Conservation (phyloP, 2,797 vertebrate species). For the Darevskia nairensis region DNA sequence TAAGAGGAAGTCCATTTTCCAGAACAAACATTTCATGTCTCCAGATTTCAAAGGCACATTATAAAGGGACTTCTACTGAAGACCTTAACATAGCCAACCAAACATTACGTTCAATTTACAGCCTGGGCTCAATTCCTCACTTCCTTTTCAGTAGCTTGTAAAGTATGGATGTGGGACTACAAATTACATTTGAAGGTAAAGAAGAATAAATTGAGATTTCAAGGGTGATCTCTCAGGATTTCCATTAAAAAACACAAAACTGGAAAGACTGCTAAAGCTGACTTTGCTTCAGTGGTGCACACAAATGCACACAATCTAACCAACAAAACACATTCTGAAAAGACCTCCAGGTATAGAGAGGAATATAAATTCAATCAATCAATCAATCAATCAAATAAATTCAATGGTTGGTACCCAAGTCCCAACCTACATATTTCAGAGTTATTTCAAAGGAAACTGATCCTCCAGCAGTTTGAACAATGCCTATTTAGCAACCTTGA, state of each 20-base stretch:
- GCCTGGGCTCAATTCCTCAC: background rate
- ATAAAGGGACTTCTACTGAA: background rate
- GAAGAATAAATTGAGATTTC: constrained; percentile 10
- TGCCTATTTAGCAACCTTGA: background rate
- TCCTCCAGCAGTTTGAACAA: background rate
- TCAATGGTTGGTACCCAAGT: background rate
- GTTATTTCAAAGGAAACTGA: background rate
- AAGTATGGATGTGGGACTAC: background rate
- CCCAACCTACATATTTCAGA: background rate
- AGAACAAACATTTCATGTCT: background rate
- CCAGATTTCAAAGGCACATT: constrained; percentile 23
- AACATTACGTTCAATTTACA: constrained; percentile 15
- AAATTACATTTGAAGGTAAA: background rate
- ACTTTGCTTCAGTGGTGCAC: background rate
- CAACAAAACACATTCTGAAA: background rate
- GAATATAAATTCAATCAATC: no score
- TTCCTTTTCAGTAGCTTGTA: background rate
- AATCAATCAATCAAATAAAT: background rate
- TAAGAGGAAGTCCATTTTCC: constrained; percentile 8
- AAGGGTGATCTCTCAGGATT: background rate
- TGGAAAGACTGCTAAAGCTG: background rate
- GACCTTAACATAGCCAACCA: background rate
- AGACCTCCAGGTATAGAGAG: background rate
- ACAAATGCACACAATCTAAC: background rate
- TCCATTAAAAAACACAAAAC: background rate